phyloP scores from a whole-genome alignment of 2,888 invertebrate genomes.

The Ecliptopera silaceata region DNA sequence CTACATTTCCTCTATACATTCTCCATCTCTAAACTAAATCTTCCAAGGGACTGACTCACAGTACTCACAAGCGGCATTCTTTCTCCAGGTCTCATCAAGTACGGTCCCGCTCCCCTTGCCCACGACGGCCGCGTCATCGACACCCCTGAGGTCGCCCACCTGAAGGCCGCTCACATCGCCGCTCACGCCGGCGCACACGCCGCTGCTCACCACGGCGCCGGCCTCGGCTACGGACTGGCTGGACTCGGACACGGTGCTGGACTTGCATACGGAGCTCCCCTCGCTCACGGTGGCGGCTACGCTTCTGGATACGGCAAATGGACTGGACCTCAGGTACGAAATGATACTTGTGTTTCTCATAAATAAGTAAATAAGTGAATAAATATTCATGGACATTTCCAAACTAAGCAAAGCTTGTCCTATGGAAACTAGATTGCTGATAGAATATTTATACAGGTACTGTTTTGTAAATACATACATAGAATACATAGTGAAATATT shows the following conservation, averaged over 20 bases:
- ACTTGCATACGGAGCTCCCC: constrained; percentile 47
- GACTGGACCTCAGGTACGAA: constrained; percentile 65
- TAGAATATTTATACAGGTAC: too few relatives aligned
- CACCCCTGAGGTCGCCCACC: constrained; percentile 82
- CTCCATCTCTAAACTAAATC: too few relatives aligned
- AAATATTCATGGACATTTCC: too few relatives aligned
- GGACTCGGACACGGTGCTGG: constrained; percentile 36
- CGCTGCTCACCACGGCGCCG: constrained; percentile 49
- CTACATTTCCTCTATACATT: too few relatives aligned
- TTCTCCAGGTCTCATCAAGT: constrained; percentile 69
- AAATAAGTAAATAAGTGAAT: too few relatives aligned
- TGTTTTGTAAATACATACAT: too few relatives aligned
- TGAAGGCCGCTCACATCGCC: constrained; percentile 80
- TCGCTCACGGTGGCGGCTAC: constrained; percentile 47
- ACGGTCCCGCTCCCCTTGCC: constrained; percentile 78
- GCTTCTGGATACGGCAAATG: constrained; percentile 76
- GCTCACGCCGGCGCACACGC: constrained; percentile 72
- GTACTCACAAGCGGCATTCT: too few relatives aligned
- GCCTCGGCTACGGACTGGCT: constrained; percentile 46
- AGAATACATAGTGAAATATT: too few relatives aligned
- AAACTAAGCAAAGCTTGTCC: too few relatives aligned
- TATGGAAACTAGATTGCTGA: too few relatives aligned
- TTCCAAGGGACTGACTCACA: too few relatives aligned
- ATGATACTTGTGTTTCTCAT: too few relatives aligned
- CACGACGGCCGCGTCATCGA: constrained; percentile 78